phyloP scores from a whole-genome alignment of 2,113 vertebrate genomes.

The Atlantisia rogersi region DNA sequence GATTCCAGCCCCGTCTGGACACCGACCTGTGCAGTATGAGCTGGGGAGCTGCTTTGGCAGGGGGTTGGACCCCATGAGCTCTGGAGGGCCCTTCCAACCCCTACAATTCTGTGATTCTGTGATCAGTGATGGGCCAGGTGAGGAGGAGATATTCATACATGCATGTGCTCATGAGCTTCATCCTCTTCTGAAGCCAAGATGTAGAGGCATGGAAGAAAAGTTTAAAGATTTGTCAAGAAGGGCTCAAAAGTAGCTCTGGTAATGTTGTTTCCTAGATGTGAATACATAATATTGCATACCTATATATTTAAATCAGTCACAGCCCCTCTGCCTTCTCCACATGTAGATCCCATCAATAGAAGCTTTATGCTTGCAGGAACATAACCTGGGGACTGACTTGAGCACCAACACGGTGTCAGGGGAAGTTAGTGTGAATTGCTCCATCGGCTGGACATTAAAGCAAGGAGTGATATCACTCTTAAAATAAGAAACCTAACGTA shows the following conservation, averaged over 20 bases:
- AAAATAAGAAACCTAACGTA: conserved; percentile 84
- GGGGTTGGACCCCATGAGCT: no score
- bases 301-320: conserved; percentile 32
- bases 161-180: neutral
- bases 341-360: conserved; percentile 63
- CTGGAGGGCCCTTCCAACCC: no score
- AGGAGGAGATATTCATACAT: neutral
- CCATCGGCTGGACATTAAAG: conserved; percentile 76
- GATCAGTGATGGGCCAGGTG: neutral
- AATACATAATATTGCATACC: neutral
- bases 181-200: neutral
- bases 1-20: no score
- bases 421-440: conserved; percentile 79
- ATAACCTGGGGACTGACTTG: conserved; percentile 67
- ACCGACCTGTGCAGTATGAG: no score
- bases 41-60: no score
- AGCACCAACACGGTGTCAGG: conserved; percentile 69
- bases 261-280: neutral
- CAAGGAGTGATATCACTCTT: conserved; percentile 76
- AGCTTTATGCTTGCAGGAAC: conserved; percentile 73
- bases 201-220: neutral
- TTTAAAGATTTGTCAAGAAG: neutral
- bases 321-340: neutral
- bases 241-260: neutral
- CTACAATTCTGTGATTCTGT: no score